Evolutionary conservation across 2,113 vertebrate genomes (phyloP).

Genomic region (Bos javanicus): DNA sequence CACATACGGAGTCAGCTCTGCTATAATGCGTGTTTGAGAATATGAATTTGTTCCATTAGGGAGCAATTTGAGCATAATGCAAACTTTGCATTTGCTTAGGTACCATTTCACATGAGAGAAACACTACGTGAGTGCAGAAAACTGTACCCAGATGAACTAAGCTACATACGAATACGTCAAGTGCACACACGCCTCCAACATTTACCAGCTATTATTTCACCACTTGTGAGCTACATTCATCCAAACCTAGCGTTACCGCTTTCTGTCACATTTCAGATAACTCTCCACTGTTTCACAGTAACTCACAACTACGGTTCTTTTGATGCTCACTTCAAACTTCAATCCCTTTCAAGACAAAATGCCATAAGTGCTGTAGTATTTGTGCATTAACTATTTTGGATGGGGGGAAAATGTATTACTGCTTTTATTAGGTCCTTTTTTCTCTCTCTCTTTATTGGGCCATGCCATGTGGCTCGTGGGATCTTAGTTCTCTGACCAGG

Average conservation of each 20-base stretch:
- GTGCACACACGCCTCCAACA: not conserved
- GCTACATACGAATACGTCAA: not conserved
- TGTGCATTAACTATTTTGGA: not conserved
- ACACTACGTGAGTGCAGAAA: not conserved
- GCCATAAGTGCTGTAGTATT: not conserved
- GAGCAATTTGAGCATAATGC: not conserved
- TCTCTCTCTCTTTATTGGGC: not conserved
- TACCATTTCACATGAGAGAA: not conserved
- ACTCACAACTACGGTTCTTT: not conserved
- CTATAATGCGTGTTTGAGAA: not conserved
- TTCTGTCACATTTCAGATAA: not conserved
- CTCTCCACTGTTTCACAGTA: not conserved
- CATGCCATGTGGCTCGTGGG: not conserved
- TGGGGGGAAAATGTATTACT: not conserved
- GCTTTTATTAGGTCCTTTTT: not conserved
- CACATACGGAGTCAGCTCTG: not conserved
- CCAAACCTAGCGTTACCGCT: not conserved
- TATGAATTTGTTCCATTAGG: conserved; percentile 10
- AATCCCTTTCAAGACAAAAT: not conserved
- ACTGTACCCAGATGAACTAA: not conserved
- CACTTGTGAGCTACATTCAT: not conserved
- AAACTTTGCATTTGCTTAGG: conserved; percentile 25
- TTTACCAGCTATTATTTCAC: not conserved
- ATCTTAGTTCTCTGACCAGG: not conserved
- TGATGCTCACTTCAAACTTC: not conserved